Conservation (phyloP, 2,797 vertebrate genomes). For the Lerista edwardsae region DNA sequence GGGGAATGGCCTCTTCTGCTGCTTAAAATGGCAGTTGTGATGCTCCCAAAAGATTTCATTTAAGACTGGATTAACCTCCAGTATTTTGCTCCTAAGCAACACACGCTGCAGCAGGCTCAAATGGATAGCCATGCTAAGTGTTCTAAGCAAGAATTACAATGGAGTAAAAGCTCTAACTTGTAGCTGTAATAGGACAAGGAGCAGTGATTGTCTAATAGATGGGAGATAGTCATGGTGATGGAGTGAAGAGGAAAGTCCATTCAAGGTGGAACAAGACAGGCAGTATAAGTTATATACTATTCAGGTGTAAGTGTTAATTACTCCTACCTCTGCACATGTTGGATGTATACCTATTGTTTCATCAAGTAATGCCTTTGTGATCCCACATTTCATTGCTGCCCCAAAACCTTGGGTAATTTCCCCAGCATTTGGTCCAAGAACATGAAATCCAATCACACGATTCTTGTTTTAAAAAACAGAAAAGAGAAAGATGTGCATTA, state of each 20-base stretch:
- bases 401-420: constrained; percentile 96
- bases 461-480: constrained; percentile 74
- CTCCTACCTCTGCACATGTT: constrained; percentile 91
- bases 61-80: neutral
- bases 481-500: neutral
- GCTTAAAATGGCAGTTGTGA: neutral
- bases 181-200: neutral
- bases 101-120: neutral
- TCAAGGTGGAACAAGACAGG: neutral
- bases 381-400: constrained; percentile 92
- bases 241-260: neutral
- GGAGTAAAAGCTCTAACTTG: neutral
- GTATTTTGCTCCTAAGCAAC: neutral
- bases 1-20: neutral
- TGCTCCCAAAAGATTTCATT: neutral
- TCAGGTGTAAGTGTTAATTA: constrained; percentile 12
- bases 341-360: constrained; percentile 95
- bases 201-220: neutral
- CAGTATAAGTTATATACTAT: neutral
- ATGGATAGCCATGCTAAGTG: neutral
- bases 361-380: constrained; percentile 90
- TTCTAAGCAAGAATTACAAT: neutral
- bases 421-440: constrained; percentile 94
- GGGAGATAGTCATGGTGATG: neutral
- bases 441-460: constrained; percentile 92